Percentiles rank a stretch among this genome's conserved stretches.
Conservation (phyloP, 2,797 vertebrate genomes). For the Huso huso region DNA sequence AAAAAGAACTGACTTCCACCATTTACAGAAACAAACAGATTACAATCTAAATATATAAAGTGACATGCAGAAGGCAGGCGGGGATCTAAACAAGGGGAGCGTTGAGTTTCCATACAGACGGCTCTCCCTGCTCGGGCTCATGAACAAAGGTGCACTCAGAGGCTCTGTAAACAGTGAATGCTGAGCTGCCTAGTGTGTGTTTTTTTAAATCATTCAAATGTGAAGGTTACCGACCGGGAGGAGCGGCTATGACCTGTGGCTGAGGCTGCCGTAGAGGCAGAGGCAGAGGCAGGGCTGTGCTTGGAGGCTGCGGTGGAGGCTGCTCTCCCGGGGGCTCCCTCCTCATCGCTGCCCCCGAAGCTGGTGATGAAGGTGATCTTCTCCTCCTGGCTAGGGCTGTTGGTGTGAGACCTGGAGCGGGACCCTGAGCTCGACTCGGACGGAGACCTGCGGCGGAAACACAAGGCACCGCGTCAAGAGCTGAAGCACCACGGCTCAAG, state of each 20-base stretch:
- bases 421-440: conserved; percentile 76
- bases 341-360: conserved; percentile 89
- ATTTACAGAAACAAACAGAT: too few species aligned
- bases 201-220: conserved; percentile 17
- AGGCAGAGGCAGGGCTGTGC: conserved; percentile 43
- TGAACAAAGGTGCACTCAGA: too few species aligned
- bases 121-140: too few species aligned
- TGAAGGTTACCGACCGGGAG: conserved; percentile 95
- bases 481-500: too few species aligned
- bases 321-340: conserved; percentile 54
- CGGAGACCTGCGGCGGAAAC: conserved; percentile 58
- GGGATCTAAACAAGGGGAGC: too few species aligned
- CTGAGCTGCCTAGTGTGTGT: background rate
- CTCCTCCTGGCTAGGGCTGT: conserved; percentile 68
- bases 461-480: background rate
- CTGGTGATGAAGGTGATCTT: conserved; percentile 97
- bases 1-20: too few species aligned
- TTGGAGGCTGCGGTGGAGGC: conserved; percentile 55
- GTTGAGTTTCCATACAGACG: too few species aligned
- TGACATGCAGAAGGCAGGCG: too few species aligned
- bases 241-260: conserved; percentile 86
- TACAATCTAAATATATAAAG: too few species aligned
- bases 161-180: too few species aligned
- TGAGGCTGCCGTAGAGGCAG: conserved; percentile 26
- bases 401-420: conserved; percentile 76